Evolutionary conservation across 2,113 vertebrate genomes (phyloP).

Genomic region (Alethe diademata): DNA sequence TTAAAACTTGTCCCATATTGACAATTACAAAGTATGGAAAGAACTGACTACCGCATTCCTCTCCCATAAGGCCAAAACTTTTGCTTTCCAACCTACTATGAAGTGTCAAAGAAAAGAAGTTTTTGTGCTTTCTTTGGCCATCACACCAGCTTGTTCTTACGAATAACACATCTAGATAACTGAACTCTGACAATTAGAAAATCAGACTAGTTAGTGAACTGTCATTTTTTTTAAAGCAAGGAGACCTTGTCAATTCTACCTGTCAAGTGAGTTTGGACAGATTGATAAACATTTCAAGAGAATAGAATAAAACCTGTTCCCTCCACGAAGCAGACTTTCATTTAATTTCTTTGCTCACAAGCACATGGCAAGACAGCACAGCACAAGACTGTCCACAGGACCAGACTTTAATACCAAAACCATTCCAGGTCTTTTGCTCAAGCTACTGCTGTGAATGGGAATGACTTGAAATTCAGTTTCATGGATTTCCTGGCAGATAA

Average conservation of each 20-base stretch:
- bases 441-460: not conserved
- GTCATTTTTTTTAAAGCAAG: not conserved
- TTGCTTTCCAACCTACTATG: not conserved
- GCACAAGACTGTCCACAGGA: not conserved
- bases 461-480: not conserved
- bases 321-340: fast-evolving
- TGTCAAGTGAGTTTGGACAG: conserved; percentile 27
- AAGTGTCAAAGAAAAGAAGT: not conserved
- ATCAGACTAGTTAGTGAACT: not conserved
- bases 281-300: not conserved
- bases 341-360: not conserved
- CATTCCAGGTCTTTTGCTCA: not conserved
- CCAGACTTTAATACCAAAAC: not conserved
- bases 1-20: not conserved
- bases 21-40: not conserved
- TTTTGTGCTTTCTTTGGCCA: not conserved
- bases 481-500: not conserved
- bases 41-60: not conserved
- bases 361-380: not conserved
- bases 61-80: not conserved
- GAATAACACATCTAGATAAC: not conserved
- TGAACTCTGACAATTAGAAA: conserved; percentile 3
- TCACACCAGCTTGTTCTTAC: not conserved
- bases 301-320: not conserved
- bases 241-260: conserved; percentile 37